Conservation (phyloP, 2,113 vertebrate species). For the Tyto alba region DNA sequence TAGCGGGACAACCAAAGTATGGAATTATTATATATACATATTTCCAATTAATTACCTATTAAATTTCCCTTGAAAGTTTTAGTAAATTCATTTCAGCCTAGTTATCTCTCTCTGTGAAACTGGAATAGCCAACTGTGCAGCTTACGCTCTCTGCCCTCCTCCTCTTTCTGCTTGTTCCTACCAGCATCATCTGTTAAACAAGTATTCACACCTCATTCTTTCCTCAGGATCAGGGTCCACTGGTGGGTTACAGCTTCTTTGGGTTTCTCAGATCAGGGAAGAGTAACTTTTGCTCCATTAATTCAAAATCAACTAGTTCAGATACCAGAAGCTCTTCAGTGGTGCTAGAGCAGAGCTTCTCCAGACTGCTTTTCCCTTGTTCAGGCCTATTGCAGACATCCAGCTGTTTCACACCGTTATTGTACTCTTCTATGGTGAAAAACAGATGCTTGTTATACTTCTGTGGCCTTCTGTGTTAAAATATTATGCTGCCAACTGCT, state of each 20-base stretch:
- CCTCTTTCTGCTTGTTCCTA: not conserved
- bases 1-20: not conserved
- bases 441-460: not conserved
- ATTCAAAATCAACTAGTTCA: not conserved
- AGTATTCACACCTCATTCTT: not conserved
- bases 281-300: not conserved
- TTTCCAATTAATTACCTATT: not conserved
- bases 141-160: not conserved
- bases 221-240: not conserved
- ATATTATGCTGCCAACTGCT: not conserved
- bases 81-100: not conserved
- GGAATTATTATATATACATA: not conserved
- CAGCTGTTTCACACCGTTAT: not conserved
- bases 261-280: not conserved
- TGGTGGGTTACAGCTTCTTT: not conserved
- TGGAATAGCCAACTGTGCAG: not conserved
- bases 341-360: not conserved
- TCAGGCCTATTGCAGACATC: not conserved
- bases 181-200: not conserved
- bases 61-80: not conserved
- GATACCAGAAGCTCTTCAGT: not conserved
- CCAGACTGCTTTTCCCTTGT: not conserved
- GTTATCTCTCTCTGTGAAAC: not conserved
- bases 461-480: not conserved
- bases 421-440: not conserved